Evolutionary conservation across 2,888 invertebrate species (phyloP).

Genomic region (Saturnia japonica): DNA sequence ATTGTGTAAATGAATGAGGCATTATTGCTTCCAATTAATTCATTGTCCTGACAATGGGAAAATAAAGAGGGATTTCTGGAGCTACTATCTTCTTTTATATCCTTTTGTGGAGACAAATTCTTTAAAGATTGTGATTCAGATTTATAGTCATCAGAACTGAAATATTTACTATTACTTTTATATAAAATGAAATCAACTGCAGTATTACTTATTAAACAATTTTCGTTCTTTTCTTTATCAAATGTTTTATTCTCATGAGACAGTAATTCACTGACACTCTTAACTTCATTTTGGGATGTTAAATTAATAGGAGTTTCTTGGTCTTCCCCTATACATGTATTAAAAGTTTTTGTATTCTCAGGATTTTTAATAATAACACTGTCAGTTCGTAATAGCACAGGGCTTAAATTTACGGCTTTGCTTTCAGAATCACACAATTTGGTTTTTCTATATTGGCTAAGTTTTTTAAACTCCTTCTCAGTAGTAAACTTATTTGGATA

Average conservation of each 20-base stretch:
- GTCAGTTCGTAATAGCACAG: conserved; percentile 58
- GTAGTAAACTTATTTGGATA: conserved; percentile 39
- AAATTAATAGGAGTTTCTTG: conserved; percentile 48
- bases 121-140: not conserved
- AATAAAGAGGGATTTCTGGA: not conserved
- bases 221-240: conserved; percentile 25
- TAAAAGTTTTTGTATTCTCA: conserved; percentile 55
- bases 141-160: not conserved
- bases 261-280: not conserved
- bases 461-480: conserved; percentile 60
- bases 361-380: conserved; percentile 79
- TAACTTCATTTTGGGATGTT: conserved; percentile 39
- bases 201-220: conserved; percentile 35
- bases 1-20: conserved; percentile 6
- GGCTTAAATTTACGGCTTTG: conserved; percentile 34
- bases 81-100: not conserved
- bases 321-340: conserved; percentile 24
- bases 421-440: conserved; percentile 42
- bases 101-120: not conserved
- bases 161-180: conserved; percentile 35
- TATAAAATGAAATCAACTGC: conserved; percentile 67
- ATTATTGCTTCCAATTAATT: not conserved
- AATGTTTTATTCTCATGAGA: conserved; percentile 21
- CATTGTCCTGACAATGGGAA: not conserved
- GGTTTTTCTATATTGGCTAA: conserved; percentile 69